Evolutionary conservation across 2,888 invertebrate genomes (phyloP).

Genomic region (Xanthia togata): DNA sequence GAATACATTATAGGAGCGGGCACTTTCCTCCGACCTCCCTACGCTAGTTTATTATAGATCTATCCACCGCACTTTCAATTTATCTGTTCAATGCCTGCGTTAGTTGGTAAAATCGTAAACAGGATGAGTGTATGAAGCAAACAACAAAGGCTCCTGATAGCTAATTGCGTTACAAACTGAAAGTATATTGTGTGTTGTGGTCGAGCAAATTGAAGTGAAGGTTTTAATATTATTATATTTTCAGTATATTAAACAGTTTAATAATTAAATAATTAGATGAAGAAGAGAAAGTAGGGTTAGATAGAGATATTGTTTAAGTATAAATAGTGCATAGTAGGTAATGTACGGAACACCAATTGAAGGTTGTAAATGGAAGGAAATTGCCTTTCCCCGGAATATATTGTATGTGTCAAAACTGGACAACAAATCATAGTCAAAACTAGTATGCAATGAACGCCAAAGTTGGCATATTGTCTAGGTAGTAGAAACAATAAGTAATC

Average conservation of each 20-base stretch:
- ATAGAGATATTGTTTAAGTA: neutral
- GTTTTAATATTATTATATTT: slow-evolving; percentile 47
- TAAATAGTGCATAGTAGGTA: neutral
- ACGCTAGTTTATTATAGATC: slow-evolving; percentile 51
- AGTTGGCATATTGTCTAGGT: neutral
- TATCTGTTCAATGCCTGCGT: slow-evolving; percentile 34
- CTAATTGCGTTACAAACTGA: slow-evolving; percentile 51
- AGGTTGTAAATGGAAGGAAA: neutral
- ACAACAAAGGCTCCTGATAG: slow-evolving; percentile 41
- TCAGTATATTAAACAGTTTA: slow-evolving; percentile 26
- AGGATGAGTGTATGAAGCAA: slow-evolving; percentile 45
- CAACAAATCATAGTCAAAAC: neutral
- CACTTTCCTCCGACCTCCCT: slow-evolving; percentile 36
- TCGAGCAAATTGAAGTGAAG: slow-evolving; percentile 42
- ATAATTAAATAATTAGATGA: slow-evolving; percentile 31
- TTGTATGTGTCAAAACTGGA: neutral
- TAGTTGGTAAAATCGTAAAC: slow-evolving; percentile 44
- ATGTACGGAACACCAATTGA: neutral
- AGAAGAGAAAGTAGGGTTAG: neutral
- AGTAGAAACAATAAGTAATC: neutral
- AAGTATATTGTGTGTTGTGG: slow-evolving; percentile 52
- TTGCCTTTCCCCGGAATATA: neutral
- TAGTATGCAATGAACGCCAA: neutral
- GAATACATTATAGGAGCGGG: slow-evolving; percentile 55
- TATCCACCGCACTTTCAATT: slow-evolving; percentile 32